Conservation (phyloP, 1,140 invertebrate genomes). For the Mycetomoellerius zeteki region DNA sequence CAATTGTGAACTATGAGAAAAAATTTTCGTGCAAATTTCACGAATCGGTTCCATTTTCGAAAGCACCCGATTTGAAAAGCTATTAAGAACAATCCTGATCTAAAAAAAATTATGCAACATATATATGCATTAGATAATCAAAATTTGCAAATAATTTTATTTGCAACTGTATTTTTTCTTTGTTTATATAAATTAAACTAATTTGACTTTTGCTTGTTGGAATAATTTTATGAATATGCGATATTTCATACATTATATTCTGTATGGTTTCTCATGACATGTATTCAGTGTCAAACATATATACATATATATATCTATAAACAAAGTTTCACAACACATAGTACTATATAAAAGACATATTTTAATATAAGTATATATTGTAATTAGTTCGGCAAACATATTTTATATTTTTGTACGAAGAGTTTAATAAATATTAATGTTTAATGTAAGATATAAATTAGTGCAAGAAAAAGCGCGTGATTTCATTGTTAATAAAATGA, state of each 20-base stretch:
- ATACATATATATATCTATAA: background rate
- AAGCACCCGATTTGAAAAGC: background rate
- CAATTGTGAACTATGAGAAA: background rate
- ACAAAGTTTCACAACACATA: constrained; percentile 39
- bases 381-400: constrained; percentile 70
- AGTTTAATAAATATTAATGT: constrained; percentile 53
- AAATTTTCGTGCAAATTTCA: background rate
- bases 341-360: constrained; percentile 4
- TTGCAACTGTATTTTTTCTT: background rate
- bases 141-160: constrained; percentile 12
- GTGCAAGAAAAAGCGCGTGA: constrained; percentile 18
- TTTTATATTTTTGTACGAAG: constrained; percentile 79
- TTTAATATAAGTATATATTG: constrained; percentile 56
- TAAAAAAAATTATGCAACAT: constrained; percentile 1
- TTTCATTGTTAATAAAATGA: constrained; percentile 41
- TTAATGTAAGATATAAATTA: constrained; percentile 29
- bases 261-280: constrained; percentile 10
- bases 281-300: background rate
- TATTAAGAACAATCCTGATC: background rate
- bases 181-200: constrained; percentile 5
- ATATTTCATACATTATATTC: constrained; percentile 35
- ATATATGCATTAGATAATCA: background rate
- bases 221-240: background rate
- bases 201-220: background rate
- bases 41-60: background rate